Evolutionary conservation across 2,797 vertebrate species (phyloP).

Genomic region (Danionella dracula): DNA sequence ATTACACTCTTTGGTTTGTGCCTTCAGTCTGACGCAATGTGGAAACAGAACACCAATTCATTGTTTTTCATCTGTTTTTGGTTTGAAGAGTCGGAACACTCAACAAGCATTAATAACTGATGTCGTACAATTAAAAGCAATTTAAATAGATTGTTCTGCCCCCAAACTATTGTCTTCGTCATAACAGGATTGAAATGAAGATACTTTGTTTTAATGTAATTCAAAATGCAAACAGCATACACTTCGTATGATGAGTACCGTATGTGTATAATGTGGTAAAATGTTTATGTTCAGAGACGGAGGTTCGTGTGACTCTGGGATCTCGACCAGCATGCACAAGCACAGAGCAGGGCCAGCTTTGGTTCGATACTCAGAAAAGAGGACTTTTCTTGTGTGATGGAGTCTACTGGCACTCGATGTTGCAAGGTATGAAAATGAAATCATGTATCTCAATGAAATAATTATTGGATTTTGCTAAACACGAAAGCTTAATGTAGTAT

Average conservation of each 20-base stretch:
- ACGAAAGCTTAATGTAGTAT: too few relatives aligned
- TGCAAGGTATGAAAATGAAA: constrained; percentile 71
- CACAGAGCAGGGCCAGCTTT: constrained; percentile 72
- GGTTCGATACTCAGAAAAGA: constrained; percentile 77
- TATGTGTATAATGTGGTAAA: not conserved
- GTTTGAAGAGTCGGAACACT: not conserved
- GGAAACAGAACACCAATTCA: not conserved
- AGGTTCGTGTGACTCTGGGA: constrained; percentile 77
- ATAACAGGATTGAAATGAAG: too few relatives aligned
- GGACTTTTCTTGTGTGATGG: constrained; percentile 85
- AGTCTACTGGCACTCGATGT: constrained; percentile 76
- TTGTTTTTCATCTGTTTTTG: not conserved
- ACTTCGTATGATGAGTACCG: too few relatives aligned
- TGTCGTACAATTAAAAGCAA: not conserved
- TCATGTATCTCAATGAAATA: not conserved
- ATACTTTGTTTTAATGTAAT: not conserved
- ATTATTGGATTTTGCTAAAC: not conserved
- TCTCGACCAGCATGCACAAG: constrained; percentile 67
- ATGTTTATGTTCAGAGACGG: constrained; percentile 58
- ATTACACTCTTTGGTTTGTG: not conserved
- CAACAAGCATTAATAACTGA: not conserved
- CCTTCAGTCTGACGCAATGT: not conserved
- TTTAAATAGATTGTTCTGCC: too few relatives aligned
- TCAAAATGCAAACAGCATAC: too few relatives aligned
- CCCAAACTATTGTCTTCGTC: too few relatives aligned